Conservation (phyloP, 2,888 invertebrate genomes). For the Netelia virgata region DNA sequence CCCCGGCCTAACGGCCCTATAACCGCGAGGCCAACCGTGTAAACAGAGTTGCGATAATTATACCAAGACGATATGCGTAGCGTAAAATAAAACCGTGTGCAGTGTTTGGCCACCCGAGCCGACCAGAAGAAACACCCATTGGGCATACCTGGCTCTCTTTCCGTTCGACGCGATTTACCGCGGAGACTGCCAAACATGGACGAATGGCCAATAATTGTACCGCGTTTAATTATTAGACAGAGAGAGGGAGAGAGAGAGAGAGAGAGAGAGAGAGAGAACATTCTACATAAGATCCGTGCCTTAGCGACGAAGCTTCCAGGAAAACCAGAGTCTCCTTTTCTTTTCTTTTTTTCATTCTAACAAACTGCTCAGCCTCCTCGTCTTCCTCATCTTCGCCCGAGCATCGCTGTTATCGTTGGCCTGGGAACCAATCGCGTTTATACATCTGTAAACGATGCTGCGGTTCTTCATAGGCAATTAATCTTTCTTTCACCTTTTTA, state of each 20-base stretch:
- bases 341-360: constrained; percentile 6
- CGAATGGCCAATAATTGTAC: neutral
- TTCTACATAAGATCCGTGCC: neutral
- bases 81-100: neutral
- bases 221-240: neutral
- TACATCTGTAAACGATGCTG: constrained; percentile 37
- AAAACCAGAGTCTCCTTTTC: constrained; percentile 54
- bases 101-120: constrained; percentile 7
- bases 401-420: constrained; percentile 46
- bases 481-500: neutral
- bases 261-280: neutral
- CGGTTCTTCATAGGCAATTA: constrained; percentile 26
- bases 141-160: neutral
- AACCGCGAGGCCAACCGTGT: constrained; percentile 77
- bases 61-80: constrained; percentile 71
- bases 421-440: constrained; percentile 31
- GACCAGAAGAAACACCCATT: neutral
- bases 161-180: neutral
- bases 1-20: constrained; percentile 69
- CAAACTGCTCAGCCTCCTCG: constrained; percentile 9
- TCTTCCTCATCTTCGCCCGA: constrained; percentile 32
- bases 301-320: constrained; percentile 50
- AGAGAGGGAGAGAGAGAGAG: no score
- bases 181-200: neutral
- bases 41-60: constrained; percentile 81